phyloP scores from a whole-genome alignment of 2,888 invertebrate species.

The Orchesella flavescens region DNA sequence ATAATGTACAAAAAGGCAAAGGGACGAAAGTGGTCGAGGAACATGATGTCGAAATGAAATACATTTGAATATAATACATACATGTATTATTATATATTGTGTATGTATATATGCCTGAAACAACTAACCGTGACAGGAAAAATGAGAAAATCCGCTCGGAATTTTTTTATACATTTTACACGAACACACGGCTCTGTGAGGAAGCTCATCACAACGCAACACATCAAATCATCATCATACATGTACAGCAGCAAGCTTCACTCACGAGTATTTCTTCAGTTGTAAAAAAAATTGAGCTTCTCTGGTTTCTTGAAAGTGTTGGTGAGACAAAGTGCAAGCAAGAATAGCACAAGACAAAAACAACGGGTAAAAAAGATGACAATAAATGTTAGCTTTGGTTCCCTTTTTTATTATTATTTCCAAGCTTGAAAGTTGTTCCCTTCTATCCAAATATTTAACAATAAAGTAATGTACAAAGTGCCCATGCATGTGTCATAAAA shows the following conservation, averaged over 20 bases:
- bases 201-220: not conserved
- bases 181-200: not conserved
- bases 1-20: not conserved
- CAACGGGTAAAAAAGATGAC: conserved; percentile 29
- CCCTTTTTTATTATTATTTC: not conserved
- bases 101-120: conserved; percentile 33
- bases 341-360: conserved; percentile 26
- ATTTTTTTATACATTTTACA: not conserved
- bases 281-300: not conserved
- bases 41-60: not conserved
- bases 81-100: not conserved
- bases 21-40: not conserved
- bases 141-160: conserved; percentile 13
- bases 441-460: conserved; percentile 19
- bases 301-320: not conserved
- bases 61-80: not conserved
- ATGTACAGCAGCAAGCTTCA: no score
- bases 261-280: no score
- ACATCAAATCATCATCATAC: not conserved
- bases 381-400: conserved; percentile 27
- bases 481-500: not conserved
- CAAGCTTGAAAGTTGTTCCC: not conserved
- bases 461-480: not conserved
- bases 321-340: conserved; percentile 15
- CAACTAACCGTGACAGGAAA: conserved; percentile 48